Conservation (phyloP, 2,888 invertebrate species). For the Drosophila siamana region DNA sequence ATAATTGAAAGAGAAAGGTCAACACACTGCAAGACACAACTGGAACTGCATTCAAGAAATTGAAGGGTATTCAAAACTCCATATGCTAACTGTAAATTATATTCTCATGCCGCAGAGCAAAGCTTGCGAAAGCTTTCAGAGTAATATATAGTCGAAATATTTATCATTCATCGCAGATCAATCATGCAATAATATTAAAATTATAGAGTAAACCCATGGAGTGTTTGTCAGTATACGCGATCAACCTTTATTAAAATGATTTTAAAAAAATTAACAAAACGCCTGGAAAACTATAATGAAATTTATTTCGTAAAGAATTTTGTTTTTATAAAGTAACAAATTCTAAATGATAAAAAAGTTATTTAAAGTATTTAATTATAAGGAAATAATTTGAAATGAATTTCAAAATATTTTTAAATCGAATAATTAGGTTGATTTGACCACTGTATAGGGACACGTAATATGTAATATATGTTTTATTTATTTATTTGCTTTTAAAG, state of each 20-base stretch:
- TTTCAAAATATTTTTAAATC: neutral
- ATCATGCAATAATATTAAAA: conserved; percentile 44
- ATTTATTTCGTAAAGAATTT: too few relatives aligned
- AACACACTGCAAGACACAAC: conserved; percentile 60
- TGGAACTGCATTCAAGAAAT: conserved; percentile 32
- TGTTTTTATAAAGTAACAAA: too few relatives aligned
- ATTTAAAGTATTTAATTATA: neutral
- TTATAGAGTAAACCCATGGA: neutral
- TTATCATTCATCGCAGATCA: conserved; percentile 31
- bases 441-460: conserved; percentile 14
- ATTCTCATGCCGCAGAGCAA: conserved; percentile 42
- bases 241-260: neutral
- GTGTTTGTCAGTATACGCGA: neutral
- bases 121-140: conserved; percentile 8
- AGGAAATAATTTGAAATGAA: too few relatives aligned
- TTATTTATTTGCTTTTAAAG: conserved; percentile 48
- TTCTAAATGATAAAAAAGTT: neutral
- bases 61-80: conserved; percentile 17
- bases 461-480: conserved; percentile 26
- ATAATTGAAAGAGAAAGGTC: conserved; percentile 8
- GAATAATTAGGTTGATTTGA: neutral
- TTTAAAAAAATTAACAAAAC: neutral
- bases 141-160: conserved; percentile 10
- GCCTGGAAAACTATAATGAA: too few relatives aligned
- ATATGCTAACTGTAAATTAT: conserved; percentile 21